These are phyloP conservation scores for Lysandra coridon DNA, from an alignment of 2,888 invertebrate genomes.

Conservation along the genomic window DNA sequence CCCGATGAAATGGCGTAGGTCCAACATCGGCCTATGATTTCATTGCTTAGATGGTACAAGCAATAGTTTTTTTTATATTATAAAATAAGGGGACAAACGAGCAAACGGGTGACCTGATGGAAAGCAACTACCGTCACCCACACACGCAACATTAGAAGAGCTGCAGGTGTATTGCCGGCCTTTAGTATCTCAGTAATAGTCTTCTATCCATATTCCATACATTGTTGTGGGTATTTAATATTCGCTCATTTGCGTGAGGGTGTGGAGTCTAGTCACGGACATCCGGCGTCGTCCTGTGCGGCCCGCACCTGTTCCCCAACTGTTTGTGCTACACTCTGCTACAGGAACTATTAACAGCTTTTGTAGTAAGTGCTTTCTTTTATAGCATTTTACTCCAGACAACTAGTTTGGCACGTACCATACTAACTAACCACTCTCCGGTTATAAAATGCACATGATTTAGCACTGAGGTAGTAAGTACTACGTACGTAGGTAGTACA, in stretches of 20 bases:
- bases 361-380: neutral
- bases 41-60: too few relatives aligned
- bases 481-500: too few relatives aligned
- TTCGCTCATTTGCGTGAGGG: conserved; percentile 19
- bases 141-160: too few relatives aligned
- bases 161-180: too few relatives aligned
- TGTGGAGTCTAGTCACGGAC: conserved; percentile 33
- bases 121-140: too few relatives aligned
- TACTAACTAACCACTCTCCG: neutral
- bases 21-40: too few relatives aligned
- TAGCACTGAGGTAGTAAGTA: too few relatives aligned
- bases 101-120: neutral
- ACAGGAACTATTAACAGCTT: neutral
- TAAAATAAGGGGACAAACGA: neutral
- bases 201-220: neutral
- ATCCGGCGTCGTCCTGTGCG: conserved; percentile 32
- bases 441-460: too few relatives aligned
- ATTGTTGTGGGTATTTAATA: neutral
- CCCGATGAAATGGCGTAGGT: too few relatives aligned
- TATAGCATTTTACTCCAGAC: neutral
- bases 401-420: neutral
- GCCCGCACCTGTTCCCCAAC: conserved; percentile 31
- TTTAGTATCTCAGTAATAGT: neutral
- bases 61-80: too few relatives aligned
- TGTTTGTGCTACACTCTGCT: neutral